These are phyloP conservation scores for Zophobas morio DNA, from an alignment of 1,140 invertebrate genomes.

Conservation along the genomic window DNA sequence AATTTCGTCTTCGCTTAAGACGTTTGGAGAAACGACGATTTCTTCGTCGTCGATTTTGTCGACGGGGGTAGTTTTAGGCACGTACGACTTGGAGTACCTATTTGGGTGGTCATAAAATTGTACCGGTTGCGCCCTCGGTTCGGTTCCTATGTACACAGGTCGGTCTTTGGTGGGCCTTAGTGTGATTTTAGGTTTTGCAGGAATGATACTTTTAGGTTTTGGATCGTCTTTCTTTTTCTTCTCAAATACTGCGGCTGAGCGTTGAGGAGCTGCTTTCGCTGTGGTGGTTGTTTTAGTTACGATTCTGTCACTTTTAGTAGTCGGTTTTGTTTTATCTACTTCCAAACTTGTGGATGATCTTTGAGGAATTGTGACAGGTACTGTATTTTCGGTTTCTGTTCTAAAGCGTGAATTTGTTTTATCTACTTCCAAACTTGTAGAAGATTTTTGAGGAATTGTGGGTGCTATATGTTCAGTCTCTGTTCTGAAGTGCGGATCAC, in stretches of 20 bases:
- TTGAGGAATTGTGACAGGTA: too few relatives aligned
- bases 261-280: too few relatives aligned
- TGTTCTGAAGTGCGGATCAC: too few relatives aligned
- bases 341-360: too few relatives aligned
- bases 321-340: too few relatives aligned
- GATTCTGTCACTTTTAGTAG: not conserved
- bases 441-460: too few relatives aligned
- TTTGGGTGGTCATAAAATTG: slow-evolving; percentile 58
- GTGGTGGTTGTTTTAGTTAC: not conserved
- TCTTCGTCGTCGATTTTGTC: slow-evolving; percentile 55
- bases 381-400: too few relatives aligned
- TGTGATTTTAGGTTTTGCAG: slow-evolving; percentile 55
- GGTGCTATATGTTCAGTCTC: too few relatives aligned
- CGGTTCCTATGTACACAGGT: not conserved
- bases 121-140: slow-evolving; percentile 46
- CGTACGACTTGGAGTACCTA: slow-evolving; percentile 48
- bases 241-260: too few relatives aligned
- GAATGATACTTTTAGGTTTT: slow-evolving; percentile 51
- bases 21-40: slow-evolving; percentile 53
- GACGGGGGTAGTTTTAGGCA: slow-evolving; percentile 50
- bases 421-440: too few relatives aligned
- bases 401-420: too few relatives aligned
- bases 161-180: slow-evolving; percentile 49
- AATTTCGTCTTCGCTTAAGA: slow-evolving; percentile 55
- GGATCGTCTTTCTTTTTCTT: not conserved